Evolutionary conservation across 2,113 vertebrate species (phyloP).

Genomic region (Plectropomus leopardus): DNA sequence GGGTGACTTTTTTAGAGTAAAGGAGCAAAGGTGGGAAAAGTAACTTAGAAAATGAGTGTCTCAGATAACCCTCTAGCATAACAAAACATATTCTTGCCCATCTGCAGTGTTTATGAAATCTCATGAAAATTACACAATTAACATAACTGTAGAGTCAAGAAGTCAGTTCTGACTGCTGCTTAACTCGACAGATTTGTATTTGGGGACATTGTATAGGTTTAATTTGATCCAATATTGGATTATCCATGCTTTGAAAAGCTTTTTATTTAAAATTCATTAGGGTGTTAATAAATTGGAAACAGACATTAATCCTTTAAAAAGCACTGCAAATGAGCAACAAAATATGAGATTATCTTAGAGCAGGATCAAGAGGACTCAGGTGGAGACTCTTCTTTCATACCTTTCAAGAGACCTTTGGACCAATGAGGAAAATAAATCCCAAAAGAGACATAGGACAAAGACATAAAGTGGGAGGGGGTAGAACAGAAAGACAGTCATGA

Average conservation of each 20-base stretch:
- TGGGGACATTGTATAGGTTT: background rate
- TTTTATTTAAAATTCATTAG: background rate
- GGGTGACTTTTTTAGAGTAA: constrained; percentile 7
- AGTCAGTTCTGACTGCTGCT: constrained; percentile 1
- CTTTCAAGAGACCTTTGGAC: constrained; percentile 87
- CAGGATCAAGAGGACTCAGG: constrained; percentile 45
- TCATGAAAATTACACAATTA: background rate
- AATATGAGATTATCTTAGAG: background rate
- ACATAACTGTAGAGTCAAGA: background rate
- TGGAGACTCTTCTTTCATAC: constrained; percentile 74
- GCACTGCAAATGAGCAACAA: constrained; percentile 43
- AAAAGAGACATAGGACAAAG: constrained; percentile 75
- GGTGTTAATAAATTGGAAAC: background rate
- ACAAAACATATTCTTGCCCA: background rate
- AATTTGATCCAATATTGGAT: background rate
- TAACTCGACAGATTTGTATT: background rate
- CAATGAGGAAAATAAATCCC: constrained; percentile 81
- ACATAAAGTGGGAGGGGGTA: constrained; percentile 44
- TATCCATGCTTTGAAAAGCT: background rate
- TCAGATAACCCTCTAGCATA: constrained; percentile 19
- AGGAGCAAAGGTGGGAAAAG: constrained; percentile 15
- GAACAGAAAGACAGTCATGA: constrained; percentile 60
- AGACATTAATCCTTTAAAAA: constrained; percentile 65
- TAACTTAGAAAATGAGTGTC: constrained; percentile 1
- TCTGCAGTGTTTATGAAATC: background rate